Percentiles rank a stretch among this genome's conserved stretches.
Evolutionary conservation across 2,113 vertebrate genomes (phyloP).

Genomic region (Micronycteris hirsuta): DNA sequence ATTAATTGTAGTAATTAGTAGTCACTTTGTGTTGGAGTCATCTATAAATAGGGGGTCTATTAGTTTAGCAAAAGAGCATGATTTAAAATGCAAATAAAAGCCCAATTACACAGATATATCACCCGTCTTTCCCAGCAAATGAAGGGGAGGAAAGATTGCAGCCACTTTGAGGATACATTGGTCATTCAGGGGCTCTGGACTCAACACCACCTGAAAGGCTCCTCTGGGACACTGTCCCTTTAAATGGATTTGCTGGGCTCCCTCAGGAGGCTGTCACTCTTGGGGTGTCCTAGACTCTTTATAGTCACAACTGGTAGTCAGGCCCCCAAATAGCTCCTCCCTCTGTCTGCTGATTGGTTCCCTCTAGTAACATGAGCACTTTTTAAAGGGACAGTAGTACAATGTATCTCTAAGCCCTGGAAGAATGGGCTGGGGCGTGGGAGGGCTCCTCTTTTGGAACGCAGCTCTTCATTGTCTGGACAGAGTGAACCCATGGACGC

Average conservation of each 20-base stretch:
- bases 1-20: slow-evolving; percentile 90
- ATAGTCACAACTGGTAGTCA: background rate
- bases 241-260: background rate
- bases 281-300: background rate
- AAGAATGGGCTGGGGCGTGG: background rate
- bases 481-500: background rate
- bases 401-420: background rate
- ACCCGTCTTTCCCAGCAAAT: slow-evolving; percentile 58
- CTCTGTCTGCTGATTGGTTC: slow-evolving; percentile 37
- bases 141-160: background rate
- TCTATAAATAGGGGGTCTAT: slow-evolving; percentile 86
- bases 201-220: fast-evolving
- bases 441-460: background rate
- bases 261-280: background rate
- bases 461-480: background rate
- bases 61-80: slow-evolving; percentile 79
- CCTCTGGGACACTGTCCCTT: slow-evolving; percentile 3
- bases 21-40: slow-evolving; percentile 85
- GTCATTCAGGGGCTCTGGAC: slow-evolving; percentile 7
- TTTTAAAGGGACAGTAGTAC: slow-evolving; percentile 48
- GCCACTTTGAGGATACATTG: background rate
- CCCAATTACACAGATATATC: slow-evolving; percentile 72
- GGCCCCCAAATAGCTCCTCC: background rate
- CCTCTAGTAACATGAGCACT: background rate
- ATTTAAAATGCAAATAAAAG: slow-evolving; percentile 86